These are phyloP conservation scores for Steromphala cineraria DNA, from an alignment of 2,888 invertebrate genomes.

Conservation along the genomic window DNA sequence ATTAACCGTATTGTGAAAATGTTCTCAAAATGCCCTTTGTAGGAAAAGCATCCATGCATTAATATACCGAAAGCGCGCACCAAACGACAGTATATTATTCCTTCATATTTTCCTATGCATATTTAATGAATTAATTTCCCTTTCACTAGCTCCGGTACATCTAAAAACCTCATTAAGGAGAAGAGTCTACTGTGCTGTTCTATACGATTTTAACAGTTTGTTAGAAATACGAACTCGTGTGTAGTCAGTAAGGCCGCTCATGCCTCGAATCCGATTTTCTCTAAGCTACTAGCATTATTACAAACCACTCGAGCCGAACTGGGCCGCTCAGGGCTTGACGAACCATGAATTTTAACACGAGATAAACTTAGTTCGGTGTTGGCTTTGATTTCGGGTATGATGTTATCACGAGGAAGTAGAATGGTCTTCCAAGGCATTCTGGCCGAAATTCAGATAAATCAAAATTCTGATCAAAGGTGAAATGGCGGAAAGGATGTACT, in stretches of 20 bases:
- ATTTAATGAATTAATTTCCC: not conserved
- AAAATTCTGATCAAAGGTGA: too few species aligned
- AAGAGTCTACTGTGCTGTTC: not conserved
- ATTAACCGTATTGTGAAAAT: too few species aligned
- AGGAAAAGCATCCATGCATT: not conserved
- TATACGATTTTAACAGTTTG: not conserved
- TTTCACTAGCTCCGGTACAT: not conserved
- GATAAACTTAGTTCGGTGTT: not conserved
- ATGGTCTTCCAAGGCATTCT: too few species aligned
- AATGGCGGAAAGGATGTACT: too few species aligned
- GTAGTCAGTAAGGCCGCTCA: not conserved
- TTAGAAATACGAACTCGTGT: not conserved
- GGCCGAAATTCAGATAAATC: too few species aligned
- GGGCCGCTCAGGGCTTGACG: not conserved
- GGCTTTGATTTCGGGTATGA: not conserved
- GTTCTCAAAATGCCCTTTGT: not conserved
- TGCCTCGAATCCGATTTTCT: not conserved
- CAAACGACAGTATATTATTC: not conserved
- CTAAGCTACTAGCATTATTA: not conserved
- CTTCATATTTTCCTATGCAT: not conserved
- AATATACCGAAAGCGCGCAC: not conserved
- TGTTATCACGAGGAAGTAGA: not conserved
- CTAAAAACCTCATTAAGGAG: too few species aligned
- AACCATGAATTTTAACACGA: not conserved
- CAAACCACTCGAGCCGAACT: not conserved